These are phyloP conservation scores for Rutilus rutilus DNA, from an alignment of 2,113 vertebrate genomes.

Conservation along the genomic window DNA sequence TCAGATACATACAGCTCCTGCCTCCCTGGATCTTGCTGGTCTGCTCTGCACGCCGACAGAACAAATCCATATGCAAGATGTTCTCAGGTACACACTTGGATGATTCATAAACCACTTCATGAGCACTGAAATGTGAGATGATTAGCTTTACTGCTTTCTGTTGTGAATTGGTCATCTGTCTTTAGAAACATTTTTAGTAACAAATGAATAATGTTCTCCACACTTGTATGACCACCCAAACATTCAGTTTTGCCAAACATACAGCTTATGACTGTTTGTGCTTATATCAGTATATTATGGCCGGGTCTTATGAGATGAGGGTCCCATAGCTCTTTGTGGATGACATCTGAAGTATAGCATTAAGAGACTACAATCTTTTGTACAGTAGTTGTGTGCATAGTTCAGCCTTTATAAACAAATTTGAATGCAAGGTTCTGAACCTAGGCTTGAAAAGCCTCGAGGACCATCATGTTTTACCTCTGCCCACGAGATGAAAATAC, in stretches of 20 bases:
- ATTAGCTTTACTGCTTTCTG: not conserved
- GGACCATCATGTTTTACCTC: not conserved
- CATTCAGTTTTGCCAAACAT: not conserved
- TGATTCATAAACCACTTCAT: not conserved
- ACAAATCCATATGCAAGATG: constrained; percentile 76
- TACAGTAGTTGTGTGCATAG: not conserved
- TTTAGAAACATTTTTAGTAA: not conserved
- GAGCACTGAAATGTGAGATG: not conserved
- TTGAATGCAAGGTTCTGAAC: not conserved
- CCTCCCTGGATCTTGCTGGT: constrained; percentile 81
- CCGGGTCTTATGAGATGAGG: constrained; percentile 33
- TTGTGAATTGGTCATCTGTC: constrained; percentile 4
- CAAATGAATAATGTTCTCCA: not conserved
- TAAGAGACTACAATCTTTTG: constrained; percentile 6
- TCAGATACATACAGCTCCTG: constrained; percentile 74
- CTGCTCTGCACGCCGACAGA: constrained; percentile 78
- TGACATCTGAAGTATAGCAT: constrained; percentile 4
- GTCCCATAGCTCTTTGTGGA: constrained; percentile 44
- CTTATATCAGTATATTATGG: constrained; percentile 6
- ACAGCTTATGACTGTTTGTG: not conserved
- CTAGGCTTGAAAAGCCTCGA: not conserved
- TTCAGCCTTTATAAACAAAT: not conserved
- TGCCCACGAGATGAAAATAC: not conserved
- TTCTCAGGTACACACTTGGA: constrained; percentile 74
- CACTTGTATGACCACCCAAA: not conserved